These are phyloP conservation scores for Trinectes maculatus DNA, from an alignment of 2,113 vertebrate genomes.

Conservation along the genomic window DNA sequence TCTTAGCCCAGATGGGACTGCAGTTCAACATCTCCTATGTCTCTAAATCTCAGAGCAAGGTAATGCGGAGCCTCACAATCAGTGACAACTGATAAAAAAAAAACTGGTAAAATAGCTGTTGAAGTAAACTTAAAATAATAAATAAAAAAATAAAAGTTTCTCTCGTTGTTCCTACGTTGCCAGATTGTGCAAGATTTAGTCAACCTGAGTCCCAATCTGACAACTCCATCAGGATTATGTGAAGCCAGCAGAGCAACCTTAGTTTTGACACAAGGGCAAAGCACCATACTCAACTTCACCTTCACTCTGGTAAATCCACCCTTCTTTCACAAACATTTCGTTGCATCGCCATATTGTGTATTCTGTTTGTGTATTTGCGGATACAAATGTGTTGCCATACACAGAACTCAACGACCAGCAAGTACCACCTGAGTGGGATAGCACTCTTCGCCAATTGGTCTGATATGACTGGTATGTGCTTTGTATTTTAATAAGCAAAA, in stretches of 20 bases:
- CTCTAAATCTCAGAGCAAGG: slow-evolving; percentile 73
- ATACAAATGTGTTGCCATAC: slow-evolving; percentile 5
- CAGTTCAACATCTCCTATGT: slow-evolving; percentile 88
- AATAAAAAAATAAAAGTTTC: not conserved
- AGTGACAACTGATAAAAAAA: too few relatives aligned
- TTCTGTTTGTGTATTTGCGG: not conserved
- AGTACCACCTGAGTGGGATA: slow-evolving; percentile 77
- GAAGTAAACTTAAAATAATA: too few relatives aligned
- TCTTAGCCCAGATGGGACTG: slow-evolving; percentile 89
- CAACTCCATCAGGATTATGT: slow-evolving; percentile 79
- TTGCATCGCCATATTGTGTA: not conserved
- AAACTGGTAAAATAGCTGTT: too few relatives aligned
- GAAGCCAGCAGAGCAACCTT: slow-evolving; percentile 68
- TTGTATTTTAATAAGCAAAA: not conserved
- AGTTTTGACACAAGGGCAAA: slow-evolving; percentile 66
- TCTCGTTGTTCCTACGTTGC: not conserved
- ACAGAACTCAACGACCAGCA: slow-evolving; percentile 80
- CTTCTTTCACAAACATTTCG: not conserved
- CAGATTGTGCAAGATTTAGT: slow-evolving; percentile 78
- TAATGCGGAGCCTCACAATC: too few relatives aligned
- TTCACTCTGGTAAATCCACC: slow-evolving; percentile 84
- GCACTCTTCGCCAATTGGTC: slow-evolving; percentile 65
- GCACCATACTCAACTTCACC: slow-evolving; percentile 61
- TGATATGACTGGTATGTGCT: slow-evolving; percentile 69
- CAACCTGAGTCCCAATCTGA: slow-evolving; percentile 83